phyloP scores from a whole-genome alignment of 2,113 vertebrate species.

The Fukomys damarensis region DNA sequence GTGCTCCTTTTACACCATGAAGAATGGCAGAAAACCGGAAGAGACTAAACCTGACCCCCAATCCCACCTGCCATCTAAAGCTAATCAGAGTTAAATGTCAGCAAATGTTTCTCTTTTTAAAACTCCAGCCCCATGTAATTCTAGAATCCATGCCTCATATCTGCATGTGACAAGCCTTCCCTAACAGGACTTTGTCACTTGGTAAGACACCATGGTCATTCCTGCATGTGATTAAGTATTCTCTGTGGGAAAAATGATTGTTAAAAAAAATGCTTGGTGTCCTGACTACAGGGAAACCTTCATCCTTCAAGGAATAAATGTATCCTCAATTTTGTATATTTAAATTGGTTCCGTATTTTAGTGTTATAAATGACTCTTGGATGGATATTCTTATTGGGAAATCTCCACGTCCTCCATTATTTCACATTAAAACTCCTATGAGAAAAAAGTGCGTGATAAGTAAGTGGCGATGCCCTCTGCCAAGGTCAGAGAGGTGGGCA shows the following conservation, averaged over 20 bases:
- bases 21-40: background rate
- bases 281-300: background rate
- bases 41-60: background rate
- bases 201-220: background rate
- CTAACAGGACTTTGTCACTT: background rate
- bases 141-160: background rate
- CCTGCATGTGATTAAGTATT: background rate
- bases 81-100: background rate
- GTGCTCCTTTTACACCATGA: background rate
- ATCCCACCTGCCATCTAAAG: background rate
- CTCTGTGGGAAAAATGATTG: background rate
- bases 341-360: slow-evolving; percentile 1
- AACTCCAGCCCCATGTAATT: background rate
- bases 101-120: background rate
- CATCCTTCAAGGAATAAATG: background rate
- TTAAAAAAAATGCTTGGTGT: background rate
- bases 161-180: rapidly evolving
- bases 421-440: background rate
- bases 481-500: background rate
- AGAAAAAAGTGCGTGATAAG: background rate
- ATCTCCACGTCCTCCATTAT: background rate
- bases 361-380: background rate
- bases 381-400: background rate
- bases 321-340: background rate
- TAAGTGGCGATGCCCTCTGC: background rate